These are phyloP conservation scores for Sceloporus undulatus DNA, from an alignment of 2,113 vertebrate species.

Conservation along the genomic window DNA sequence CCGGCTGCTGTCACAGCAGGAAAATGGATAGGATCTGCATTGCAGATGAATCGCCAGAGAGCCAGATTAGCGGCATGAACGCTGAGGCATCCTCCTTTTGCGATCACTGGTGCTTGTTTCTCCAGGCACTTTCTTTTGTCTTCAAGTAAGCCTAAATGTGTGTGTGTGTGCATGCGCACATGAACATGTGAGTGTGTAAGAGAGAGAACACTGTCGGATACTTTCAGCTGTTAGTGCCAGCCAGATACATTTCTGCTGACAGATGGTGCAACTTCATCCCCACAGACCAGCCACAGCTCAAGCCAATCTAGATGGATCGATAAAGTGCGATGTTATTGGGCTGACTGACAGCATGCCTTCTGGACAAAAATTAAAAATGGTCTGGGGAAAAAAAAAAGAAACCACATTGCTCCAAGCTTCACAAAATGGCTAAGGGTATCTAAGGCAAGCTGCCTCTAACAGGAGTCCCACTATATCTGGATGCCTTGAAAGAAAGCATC, in stretches of 20 bases:
- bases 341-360: neutral
- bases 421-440: neutral
- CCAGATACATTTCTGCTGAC: constrained; percentile 51
- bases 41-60: constrained; percentile 72
- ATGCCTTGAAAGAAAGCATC: neutral
- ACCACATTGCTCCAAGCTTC: neutral
- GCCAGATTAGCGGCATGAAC: constrained; percentile 64
- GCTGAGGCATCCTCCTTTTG: constrained; percentile 50
- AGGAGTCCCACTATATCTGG: neutral
- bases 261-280: constrained; percentile 10
- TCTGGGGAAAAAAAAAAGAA: constrained; percentile 61
- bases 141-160: constrained; percentile 42
- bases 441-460: neutral
- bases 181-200: constrained; percentile 4
- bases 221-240: constrained; percentile 71
- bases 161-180: constrained; percentile 28
- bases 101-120: constrained; percentile 37
- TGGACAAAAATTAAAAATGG: neutral
- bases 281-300: constrained; percentile 38
- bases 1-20: constrained; percentile 73
- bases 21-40: constrained; percentile 76
- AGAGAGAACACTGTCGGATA: constrained; percentile 29
- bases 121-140: constrained; percentile 67
- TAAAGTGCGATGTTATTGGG: constrained; percentile 46
- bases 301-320: constrained; percentile 64